phyloP scores from a whole-genome alignment of 2,797 vertebrate species.

The Danionella dracula region DNA sequence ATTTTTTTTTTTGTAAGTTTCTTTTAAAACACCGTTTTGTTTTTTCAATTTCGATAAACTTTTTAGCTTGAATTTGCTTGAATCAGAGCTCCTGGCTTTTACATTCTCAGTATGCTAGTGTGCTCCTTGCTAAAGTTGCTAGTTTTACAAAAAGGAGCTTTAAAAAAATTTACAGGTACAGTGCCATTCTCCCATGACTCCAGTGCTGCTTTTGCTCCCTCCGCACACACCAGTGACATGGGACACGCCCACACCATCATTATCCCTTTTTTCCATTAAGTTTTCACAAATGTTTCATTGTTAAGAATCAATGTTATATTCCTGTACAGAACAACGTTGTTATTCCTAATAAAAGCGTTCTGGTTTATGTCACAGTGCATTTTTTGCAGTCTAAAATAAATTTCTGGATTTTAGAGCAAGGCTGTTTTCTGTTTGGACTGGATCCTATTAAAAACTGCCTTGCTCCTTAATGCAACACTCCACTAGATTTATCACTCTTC shows the following conservation, averaged over 20 bases:
- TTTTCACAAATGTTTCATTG: conserved; percentile 31
- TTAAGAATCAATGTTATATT: conserved; percentile 72
- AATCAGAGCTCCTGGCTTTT: too few relatives aligned
- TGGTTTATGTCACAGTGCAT: conserved; percentile 81
- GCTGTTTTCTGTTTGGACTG: conserved; percentile 73
- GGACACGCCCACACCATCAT: not conserved
- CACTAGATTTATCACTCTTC: conserved; percentile 67
- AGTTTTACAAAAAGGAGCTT: not conserved
- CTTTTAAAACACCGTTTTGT: too few relatives aligned
- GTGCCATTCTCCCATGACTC: conserved; percentile 6
- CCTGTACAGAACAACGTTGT: conserved; percentile 72
- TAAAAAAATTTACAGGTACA: conserved; percentile 19
- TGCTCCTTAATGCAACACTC: conserved; percentile 66
- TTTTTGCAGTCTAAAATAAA: conserved; percentile 71
- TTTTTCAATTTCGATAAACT: too few relatives aligned
- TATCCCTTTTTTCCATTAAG: not conserved
- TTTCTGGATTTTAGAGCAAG: conserved; percentile 65
- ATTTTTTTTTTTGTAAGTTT: too few relatives aligned
- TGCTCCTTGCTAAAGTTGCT: not conserved
- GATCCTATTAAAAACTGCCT: conserved; percentile 72
- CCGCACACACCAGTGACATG: conserved; percentile 12
- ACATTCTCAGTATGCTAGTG: too few relatives aligned
- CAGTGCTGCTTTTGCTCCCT: conserved; percentile 7
- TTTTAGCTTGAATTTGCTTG: too few relatives aligned
- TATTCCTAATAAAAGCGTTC: conserved; percentile 75